These are phyloP conservation scores for Pyxicephalus adspersus DNA, from an alignment of 2,113 vertebrate species.

Conservation along the genomic window DNA sequence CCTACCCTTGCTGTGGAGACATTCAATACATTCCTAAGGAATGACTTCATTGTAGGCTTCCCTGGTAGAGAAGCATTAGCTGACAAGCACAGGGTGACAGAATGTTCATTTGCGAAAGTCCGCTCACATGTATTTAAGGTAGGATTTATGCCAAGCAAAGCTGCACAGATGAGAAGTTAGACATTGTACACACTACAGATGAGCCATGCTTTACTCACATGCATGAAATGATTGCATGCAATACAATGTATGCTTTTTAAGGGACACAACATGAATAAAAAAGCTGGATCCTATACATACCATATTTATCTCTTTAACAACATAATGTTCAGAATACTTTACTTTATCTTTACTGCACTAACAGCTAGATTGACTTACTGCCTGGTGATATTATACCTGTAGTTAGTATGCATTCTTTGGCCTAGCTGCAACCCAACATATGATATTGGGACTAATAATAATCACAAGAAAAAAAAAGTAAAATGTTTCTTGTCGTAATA, in stretches of 20 bases:
- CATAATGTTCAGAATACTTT: no score
- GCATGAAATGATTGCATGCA: conserved; percentile 32
- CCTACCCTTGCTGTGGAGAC: conserved; percentile 27
- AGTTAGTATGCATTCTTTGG: no score
- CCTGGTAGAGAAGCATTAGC: conserved; percentile 39
- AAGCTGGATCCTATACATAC: no score
- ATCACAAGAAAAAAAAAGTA: no score
- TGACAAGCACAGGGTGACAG: conserved; percentile 23
- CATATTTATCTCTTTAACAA: no score
- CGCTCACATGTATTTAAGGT: background rate
- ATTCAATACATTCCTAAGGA: conserved; percentile 25
- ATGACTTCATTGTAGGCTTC: conserved; percentile 35
- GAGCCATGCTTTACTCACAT: conserved; percentile 23
- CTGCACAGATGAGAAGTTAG: background rate
- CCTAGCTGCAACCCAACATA: no score
- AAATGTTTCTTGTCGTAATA: no score
- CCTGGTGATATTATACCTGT: no score
- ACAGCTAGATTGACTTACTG: no score
- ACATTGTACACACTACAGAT: conserved; percentile 17
- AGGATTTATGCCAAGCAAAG: conserved; percentile 6
- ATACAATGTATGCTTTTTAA: background rate
- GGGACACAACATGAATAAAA: background rate
- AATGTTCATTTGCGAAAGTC: background rate
- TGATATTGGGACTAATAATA: no score
- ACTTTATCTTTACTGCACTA: no score